phyloP scores from a whole-genome alignment of 2,113 vertebrate genomes.

The Pachyramphus minor region DNA sequence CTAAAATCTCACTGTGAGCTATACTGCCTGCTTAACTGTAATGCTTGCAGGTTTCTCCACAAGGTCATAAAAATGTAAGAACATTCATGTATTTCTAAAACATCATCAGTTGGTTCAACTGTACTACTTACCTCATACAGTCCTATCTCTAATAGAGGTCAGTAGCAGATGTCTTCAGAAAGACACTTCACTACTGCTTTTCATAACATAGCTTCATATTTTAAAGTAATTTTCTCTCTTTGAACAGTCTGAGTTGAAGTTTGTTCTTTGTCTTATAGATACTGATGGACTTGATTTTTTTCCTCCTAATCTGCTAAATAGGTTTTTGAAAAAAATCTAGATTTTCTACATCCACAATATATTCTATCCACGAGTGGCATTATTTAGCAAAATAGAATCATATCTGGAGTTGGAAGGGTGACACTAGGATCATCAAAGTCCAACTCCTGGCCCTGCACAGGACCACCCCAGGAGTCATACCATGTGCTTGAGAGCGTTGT shows the following conservation, averaged over 20 bases:
- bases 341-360: not conserved
- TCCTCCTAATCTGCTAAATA: not conserved
- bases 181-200: not conserved
- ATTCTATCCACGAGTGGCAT: rapidly evolving
- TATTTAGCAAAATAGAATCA: not conserved
- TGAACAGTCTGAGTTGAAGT: not conserved
- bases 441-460: not conserved
- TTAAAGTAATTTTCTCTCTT: not conserved
- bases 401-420: not conserved
- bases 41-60: not conserved
- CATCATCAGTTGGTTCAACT: not conserved
- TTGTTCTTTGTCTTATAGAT: not conserved
- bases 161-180: not conserved
- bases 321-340: not conserved
- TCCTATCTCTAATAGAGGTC: not conserved
- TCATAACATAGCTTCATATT: not conserved
- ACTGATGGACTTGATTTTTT: not conserved
- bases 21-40: not conserved
- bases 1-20: not conserved
- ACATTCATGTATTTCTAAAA: not conserved
- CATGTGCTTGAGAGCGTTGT: not conserved
- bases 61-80: not conserved
- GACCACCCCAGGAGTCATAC: not conserved
- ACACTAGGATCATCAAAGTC: not conserved
- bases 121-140: not conserved